Evolutionary conservation across 2,888 invertebrate species (phyloP).

Genomic region (Drosophila setosimentum): DNA sequence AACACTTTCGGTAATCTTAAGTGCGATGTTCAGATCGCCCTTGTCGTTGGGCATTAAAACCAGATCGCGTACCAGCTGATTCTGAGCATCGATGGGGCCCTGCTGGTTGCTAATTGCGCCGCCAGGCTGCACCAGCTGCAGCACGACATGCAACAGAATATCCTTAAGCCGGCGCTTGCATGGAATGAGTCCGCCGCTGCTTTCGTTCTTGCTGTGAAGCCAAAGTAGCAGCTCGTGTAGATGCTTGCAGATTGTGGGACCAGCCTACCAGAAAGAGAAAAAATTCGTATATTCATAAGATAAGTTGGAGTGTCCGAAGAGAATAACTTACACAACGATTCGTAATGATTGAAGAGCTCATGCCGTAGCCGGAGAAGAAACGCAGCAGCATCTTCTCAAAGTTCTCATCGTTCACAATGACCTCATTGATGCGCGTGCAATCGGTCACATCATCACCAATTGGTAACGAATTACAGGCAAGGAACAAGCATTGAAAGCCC

Average conservation of each 20-base stretch:
- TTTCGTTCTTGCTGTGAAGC: conserved; percentile 89
- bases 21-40: conserved; percentile 89
- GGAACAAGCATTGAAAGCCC: conserved; percentile 89
- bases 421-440: conserved; percentile 86
- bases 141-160: conserved; percentile 89
- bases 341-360: conserved; percentile 83
- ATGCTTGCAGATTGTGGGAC: conserved; percentile 91
- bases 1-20: conserved; percentile 91
- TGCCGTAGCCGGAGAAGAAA: conserved; percentile 88
- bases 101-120: conserved; percentile 88
- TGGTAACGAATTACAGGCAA: conserved; percentile 88
- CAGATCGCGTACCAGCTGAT: conserved; percentile 89
- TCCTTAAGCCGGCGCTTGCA: conserved; percentile 87
- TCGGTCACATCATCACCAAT: conserved; percentile 79
- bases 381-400: conserved; percentile 88
- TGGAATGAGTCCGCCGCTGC: conserved; percentile 85
- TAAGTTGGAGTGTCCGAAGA: background rate
- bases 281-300: background rate
- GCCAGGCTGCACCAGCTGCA: conserved; percentile 90
- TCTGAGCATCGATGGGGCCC: conserved; percentile 91
- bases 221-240: conserved; percentile 90
- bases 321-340: conserved; percentile 83
- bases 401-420: conserved; percentile 88
- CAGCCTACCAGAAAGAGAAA: conserved; percentile 87
- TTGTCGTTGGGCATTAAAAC: conserved; percentile 88